Percentiles rank a stretch among this genome's conserved stretches.
These are phyloP conservation scores for Rhagonycha fulva DNA, from an alignment of 2,888 invertebrate species.

Conservation along the genomic window DNA sequence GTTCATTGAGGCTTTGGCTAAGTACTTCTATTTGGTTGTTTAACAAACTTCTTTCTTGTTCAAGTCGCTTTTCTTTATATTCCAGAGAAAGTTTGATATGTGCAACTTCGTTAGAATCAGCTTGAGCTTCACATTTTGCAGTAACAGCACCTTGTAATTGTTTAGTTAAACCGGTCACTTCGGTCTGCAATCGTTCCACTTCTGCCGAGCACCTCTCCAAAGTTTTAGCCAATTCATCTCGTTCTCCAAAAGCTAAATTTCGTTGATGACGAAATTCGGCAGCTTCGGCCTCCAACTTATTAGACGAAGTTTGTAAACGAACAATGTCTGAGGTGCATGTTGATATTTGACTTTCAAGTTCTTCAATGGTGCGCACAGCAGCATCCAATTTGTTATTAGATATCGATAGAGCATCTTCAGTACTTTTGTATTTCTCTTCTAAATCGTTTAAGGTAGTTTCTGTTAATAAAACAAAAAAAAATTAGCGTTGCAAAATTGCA, in stretches of 20 bases:
- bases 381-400: conserved; percentile 65
- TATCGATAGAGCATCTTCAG: conserved; percentile 67
- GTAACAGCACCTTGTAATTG: conserved; percentile 77
- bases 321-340: conserved; percentile 66
- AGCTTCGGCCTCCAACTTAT: conserved; percentile 68
- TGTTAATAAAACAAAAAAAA: conserved; percentile 4
- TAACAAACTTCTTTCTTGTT: conserved; percentile 78
- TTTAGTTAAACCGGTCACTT: conserved; percentile 69
- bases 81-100: conserved; percentile 79
- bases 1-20: conserved; percentile 77
- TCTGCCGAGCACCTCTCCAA: conserved; percentile 74
- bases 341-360: conserved; percentile 68
- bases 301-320: conserved; percentile 66
- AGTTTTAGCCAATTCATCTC: conserved; percentile 73
- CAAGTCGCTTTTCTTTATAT: conserved; percentile 81
- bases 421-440: conserved; percentile 60
- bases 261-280: conserved; percentile 70
- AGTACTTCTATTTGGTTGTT: conserved; percentile 79
- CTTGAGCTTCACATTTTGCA: conserved; percentile 82
- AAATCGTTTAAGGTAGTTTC: conserved; percentile 45
- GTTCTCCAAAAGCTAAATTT: conserved; percentile 73
- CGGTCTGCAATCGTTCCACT: conserved; percentile 72
- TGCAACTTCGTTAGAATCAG: conserved; percentile 78
- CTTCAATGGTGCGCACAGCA: conserved; percentile 64
- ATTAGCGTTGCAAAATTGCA: background rate